Percentiles rank a stretch among this genome's conserved stretches.
Conservation (phyloP, 2,888 invertebrate species). For the Ametastegia equiseti region DNA sequence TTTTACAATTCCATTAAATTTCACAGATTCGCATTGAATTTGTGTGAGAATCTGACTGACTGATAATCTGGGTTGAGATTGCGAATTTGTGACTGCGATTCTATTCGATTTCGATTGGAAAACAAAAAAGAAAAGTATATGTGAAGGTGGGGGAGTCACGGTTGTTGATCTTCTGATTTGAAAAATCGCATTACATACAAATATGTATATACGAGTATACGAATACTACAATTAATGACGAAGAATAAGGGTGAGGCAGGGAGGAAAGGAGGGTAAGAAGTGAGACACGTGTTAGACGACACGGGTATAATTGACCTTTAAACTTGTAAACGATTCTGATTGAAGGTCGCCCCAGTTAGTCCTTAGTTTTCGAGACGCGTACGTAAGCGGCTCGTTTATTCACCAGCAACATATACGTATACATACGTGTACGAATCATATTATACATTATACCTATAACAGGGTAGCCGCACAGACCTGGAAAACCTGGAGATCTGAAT, state of each 20-base stretch:
- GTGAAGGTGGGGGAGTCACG: neutral
- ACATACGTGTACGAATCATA: too few species aligned
- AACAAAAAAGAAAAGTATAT: neutral
- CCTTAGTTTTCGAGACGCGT: constrained; percentile 2
- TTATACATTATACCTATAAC: too few species aligned
- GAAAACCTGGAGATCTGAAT: too few species aligned
- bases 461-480: too few species aligned
- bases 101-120: neutral
- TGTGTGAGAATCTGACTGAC: too few species aligned
- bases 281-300: constrained; percentile 8
- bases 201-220: too few species aligned
- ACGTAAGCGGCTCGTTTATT: neutral
- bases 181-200: neutral
- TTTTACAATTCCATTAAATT: too few species aligned
- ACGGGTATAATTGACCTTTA: constrained; percentile 42
- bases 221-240: too few species aligned
- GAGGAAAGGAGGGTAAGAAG: neutral
- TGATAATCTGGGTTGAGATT: too few species aligned
- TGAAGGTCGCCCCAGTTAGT: constrained; percentile 44
- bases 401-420: neutral
- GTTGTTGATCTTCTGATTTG: neutral
- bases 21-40: too few species aligned
- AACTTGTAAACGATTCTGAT: constrained; percentile 47
- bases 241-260: neutral
- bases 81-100: too few species aligned